Percentiles rank a stretch among this genome's conserved stretches.
phyloP scores from a whole-genome alignment of 2,797 vertebrate genomes.

The Sebastes wilsoni region DNA sequence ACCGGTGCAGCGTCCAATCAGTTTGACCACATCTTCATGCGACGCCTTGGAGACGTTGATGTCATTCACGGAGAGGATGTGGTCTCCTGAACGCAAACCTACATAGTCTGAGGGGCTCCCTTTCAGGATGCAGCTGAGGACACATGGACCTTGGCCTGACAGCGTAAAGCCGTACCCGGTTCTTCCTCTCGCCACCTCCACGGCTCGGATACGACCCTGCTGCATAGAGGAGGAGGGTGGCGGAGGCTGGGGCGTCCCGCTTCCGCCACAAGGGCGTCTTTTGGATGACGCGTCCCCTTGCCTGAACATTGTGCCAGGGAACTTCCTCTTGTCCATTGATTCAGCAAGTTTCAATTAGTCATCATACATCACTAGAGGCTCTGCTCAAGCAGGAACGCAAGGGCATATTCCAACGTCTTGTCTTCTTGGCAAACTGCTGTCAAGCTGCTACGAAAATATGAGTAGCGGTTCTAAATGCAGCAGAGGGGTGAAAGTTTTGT shows the following conservation, averaged over 20 bases:
- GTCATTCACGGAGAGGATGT: slow-evolving; percentile 93
- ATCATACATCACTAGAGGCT: slow-evolving; percentile 8
- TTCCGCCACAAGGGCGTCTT: slow-evolving; percentile 62
- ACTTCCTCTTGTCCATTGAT: slow-evolving; percentile 55
- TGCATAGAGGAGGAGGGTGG: slow-evolving; percentile 44
- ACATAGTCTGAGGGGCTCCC: slow-evolving; percentile 95
- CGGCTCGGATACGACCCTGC: slow-evolving; percentile 86
- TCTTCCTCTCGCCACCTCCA: slow-evolving; percentile 94
- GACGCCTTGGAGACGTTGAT: slow-evolving; percentile 95
- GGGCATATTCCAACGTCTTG: background rate
- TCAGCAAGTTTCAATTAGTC: slow-evolving; percentile 22
- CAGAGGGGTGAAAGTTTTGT: slow-evolving; percentile 67
- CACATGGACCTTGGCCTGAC: slow-evolving; percentile 93
- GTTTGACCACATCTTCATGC: slow-evolving; percentile 96
- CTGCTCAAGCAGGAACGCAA: slow-evolving; percentile 16
- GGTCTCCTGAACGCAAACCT: slow-evolving; percentile 92
- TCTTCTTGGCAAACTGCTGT: slow-evolving; percentile 32
- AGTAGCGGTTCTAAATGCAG: slow-evolving; percentile 66
- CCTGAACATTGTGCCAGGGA: slow-evolving; percentile 85
- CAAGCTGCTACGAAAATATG: slow-evolving; percentile 55
- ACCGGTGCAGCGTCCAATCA: slow-evolving; percentile 95
- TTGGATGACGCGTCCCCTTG: slow-evolving; percentile 74
- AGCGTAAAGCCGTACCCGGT: slow-evolving; percentile 96
- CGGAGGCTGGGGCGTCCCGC: slow-evolving; percentile 46
- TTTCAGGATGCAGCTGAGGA: slow-evolving; percentile 92